Conservation (phyloP, 2,888 invertebrate species). For the Silvanus unidentatus region DNA sequence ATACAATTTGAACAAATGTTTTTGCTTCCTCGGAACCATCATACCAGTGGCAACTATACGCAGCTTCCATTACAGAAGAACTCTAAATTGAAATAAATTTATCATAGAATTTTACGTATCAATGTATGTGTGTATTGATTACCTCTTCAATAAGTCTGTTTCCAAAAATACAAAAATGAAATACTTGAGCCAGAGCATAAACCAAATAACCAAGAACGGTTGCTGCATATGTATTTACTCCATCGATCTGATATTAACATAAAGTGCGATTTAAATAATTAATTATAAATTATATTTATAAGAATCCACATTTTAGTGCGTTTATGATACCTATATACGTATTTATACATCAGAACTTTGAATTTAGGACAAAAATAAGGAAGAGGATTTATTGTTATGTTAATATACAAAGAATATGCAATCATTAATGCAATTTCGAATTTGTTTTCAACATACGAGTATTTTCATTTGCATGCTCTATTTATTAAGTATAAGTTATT, state of each 20-base stretch:
- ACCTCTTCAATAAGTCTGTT: conserved; percentile 85
- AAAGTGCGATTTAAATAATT: no score
- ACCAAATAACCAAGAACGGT: conserved; percentile 72
- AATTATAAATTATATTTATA: no score
- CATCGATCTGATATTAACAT: conserved; percentile 54
- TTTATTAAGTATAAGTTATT: conserved; percentile 14
- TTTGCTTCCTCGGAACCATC: conserved; percentile 86
- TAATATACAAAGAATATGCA: no score
- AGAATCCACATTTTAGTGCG: no score
- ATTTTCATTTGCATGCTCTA: no score
- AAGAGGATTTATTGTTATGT: no score
- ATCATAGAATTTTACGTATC: not conserved
- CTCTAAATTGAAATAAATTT: conserved; percentile 53
- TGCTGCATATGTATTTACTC: conserved; percentile 70
- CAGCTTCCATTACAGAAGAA: conserved; percentile 87
- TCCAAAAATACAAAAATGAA: conserved; percentile 81
- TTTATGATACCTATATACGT: no score
- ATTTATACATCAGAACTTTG: no score
- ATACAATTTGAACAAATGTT: conserved; percentile 85
- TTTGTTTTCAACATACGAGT: no score
- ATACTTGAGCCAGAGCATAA: conserved; percentile 79
- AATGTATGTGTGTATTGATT: conserved; percentile 17
- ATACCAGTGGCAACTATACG: conserved; percentile 87
- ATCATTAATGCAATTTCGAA: no score
- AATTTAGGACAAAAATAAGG: no score